These are phyloP conservation scores for Colaptes auratus DNA, from an alignment of 2,113 vertebrate species.

Conservation along the genomic window DNA sequence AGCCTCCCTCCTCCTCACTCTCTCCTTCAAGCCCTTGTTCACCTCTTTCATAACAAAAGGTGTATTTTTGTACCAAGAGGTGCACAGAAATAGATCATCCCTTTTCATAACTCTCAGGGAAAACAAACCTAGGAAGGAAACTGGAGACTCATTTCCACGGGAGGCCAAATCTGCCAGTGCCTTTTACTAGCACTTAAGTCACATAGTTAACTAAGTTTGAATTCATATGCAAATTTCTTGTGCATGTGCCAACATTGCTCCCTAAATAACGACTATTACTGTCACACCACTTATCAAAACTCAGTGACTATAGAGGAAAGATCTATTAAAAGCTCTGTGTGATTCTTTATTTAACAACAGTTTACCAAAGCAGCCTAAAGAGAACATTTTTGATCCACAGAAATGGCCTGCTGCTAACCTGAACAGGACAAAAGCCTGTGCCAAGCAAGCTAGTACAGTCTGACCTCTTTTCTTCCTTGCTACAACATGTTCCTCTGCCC, in stretches of 20 bases:
- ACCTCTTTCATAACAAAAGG: not conserved
- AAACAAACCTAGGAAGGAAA: conserved; percentile 68
- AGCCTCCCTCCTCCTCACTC: not conserved
- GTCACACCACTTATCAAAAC: conserved; percentile 1
- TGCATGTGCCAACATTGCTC: not conserved
- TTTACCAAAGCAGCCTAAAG: not conserved
- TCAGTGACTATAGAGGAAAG: not conserved
- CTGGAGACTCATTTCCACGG: not conserved
- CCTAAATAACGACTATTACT: conserved; percentile 37
- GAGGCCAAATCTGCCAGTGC: not conserved
- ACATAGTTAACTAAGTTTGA: not conserved
- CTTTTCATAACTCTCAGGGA: conserved; percentile 14
- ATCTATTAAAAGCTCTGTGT: not conserved
- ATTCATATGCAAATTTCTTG: not conserved
- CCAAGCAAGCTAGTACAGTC: not conserved
- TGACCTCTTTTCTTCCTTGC: not conserved
- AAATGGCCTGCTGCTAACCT: not conserved
- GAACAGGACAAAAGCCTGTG: not conserved
- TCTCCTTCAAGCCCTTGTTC: not conserved
- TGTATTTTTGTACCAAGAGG: conserved; percentile 42
- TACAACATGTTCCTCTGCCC: rapidly evolving
- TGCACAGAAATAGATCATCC: conserved; percentile 47
- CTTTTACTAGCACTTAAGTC: conserved; percentile 5
- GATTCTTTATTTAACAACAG: not conserved
- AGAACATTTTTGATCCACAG: not conserved